Conservation (phyloP, 2,113 vertebrate genomes). For the Crotalus tigris region DNA sequence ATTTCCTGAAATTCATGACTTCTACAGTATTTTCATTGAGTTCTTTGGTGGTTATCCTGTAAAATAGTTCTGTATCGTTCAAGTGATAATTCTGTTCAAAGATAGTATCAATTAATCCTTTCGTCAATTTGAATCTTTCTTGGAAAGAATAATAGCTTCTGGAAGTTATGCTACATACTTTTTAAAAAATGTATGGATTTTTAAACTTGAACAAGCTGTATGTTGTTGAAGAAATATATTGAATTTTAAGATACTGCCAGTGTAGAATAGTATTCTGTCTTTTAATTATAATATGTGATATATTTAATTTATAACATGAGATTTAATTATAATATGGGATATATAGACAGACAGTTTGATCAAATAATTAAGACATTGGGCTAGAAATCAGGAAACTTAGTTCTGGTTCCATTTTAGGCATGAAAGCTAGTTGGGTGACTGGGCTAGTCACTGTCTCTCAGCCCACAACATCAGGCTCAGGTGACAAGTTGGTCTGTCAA, state of each 20-base stretch:
- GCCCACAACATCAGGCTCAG: not conserved
- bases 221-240: not conserved
- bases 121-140: not conserved
- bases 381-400: not conserved
- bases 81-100: not conserved
- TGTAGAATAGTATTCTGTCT: not conserved
- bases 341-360: too few relatives aligned
- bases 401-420: not conserved
- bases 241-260: not conserved
- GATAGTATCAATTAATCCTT: not conserved
- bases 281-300: not conserved
- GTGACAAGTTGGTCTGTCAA: not conserved
- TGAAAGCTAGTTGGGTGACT: not conserved
- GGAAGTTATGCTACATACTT: not conserved
- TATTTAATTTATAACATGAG: not conserved
- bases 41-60: not conserved
- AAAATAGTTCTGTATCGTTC: not conserved
- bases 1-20: not conserved
- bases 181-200: not conserved
- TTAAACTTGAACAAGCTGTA: not conserved
- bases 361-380: not conserved
- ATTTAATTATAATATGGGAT: not conserved
- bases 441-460: not conserved
- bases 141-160: not conserved
- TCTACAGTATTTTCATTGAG: not conserved